Conservation (phyloP, 2,888 invertebrate genomes). For the Pammene aurita region DNA sequence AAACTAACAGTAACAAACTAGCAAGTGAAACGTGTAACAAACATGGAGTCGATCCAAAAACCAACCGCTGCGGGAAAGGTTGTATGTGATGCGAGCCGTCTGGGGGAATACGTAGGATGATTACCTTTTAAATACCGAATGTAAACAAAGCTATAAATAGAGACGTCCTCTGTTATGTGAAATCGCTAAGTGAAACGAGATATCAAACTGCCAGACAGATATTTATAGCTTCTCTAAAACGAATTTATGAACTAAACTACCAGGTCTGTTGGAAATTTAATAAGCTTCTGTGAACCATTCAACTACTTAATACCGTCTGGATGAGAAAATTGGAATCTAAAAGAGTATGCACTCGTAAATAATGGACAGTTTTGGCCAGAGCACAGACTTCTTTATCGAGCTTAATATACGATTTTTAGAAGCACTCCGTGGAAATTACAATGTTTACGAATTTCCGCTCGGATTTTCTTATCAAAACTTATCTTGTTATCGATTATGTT, state of each 20-base stretch:
- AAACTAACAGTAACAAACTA: too few species aligned
- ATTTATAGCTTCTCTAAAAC: conserved; percentile 19
- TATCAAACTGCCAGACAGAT: conserved; percentile 21
- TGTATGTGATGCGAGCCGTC: not conserved
- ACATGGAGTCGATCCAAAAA: conserved; percentile 9
- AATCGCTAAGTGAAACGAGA: conserved; percentile 16
- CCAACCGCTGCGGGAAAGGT: conserved; percentile 13
- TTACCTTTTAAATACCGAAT: conserved; percentile 31
- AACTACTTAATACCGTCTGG: not conserved
- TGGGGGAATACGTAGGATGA: conserved; percentile 22
- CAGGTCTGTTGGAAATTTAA: conserved; percentile 13
- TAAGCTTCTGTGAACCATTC: conserved; percentile 14
- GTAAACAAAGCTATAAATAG: conserved; percentile 31
- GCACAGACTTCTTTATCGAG: conserved; percentile 15
- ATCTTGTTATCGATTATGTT: conserved; percentile 15
- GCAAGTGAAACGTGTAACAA: conserved; percentile 13
- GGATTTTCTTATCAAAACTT: conserved; percentile 8
- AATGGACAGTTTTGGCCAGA: conserved; percentile 3
- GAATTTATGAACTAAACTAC: conserved; percentile 9
- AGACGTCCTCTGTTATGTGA: not conserved
- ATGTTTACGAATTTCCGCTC: not conserved
- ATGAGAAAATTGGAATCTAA: conserved; percentile 14
- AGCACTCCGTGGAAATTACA: conserved; percentile 3
- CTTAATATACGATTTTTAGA: conserved; percentile 13
- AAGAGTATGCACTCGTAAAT: conserved; percentile 18